Evolutionary conservation across 2,113 vertebrate species (phyloP).

Genomic region (Pogonocichla stellata): DNA sequence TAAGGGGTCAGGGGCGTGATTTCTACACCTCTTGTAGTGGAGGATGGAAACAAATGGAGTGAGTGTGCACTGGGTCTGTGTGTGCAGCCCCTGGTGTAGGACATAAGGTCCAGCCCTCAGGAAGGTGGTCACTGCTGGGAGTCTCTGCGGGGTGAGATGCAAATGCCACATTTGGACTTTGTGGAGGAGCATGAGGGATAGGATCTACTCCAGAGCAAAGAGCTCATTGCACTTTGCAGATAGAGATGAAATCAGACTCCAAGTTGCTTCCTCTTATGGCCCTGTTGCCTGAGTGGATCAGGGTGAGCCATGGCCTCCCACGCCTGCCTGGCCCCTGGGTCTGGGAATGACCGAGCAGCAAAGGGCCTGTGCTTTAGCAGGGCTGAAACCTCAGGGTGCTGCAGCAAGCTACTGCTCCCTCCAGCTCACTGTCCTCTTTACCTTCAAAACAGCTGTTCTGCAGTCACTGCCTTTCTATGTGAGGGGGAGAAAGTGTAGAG

Average conservation of each 20-base stretch:
- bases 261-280: slow-evolving; percentile 26
- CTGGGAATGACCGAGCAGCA: accelerated
- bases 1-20: neutral
- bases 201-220: neutral
- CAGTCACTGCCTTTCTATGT: neutral
- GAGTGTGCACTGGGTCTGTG: neutral
- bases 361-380: neutral
- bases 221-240: neutral
- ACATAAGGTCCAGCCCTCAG: neutral
- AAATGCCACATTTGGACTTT: accelerated
- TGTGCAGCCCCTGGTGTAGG: neutral
- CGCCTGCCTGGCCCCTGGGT: accelerated
- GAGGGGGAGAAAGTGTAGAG: neutral
- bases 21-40: neutral
- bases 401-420: neutral
- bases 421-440: neutral
- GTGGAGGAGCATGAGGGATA: neutral
- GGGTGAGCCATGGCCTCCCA: neutral
- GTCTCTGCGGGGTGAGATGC: neutral
- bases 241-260: neutral
- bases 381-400: neutral
- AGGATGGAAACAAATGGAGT: neutral
- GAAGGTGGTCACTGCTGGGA: accelerated
- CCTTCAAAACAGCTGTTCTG: neutral
- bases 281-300: neutral